These are phyloP conservation scores for Spea hammondii DNA, from an alignment of 2,797 vertebrate species.

Conservation along the genomic window DNA sequence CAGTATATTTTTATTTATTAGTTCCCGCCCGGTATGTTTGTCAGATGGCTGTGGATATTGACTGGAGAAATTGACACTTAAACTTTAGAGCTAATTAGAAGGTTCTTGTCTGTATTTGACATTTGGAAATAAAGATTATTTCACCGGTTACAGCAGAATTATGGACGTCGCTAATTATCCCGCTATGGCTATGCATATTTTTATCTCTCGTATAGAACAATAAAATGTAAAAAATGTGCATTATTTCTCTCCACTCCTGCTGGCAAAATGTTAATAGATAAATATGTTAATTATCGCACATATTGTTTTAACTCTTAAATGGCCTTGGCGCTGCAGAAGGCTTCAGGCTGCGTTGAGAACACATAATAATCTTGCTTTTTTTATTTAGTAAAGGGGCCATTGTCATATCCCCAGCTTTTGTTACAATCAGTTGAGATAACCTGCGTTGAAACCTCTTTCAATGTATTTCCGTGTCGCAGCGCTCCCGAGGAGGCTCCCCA, in stretches of 20 bases:
- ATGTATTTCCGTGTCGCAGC: too few species aligned
- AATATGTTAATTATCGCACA: too few species aligned
- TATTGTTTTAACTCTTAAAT: too few species aligned
- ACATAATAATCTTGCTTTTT: too few species aligned
- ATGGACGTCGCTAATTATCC: conserved; percentile 48
- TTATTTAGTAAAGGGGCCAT: too few species aligned
- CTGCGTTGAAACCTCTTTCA: too few species aligned
- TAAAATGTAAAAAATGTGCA: conserved; percentile 41
- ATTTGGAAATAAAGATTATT: conserved; percentile 53
- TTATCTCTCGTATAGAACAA: conserved; percentile 47
- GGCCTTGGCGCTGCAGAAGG: too few species aligned
- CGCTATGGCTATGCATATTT: conserved; percentile 39
- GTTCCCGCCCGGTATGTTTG: conserved; percentile 43
- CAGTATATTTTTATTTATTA: conserved; percentile 17
- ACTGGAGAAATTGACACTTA: conserved; percentile 51
- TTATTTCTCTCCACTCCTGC: conserved; percentile 13
- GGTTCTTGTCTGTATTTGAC: conserved; percentile 52
- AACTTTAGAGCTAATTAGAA: conserved; percentile 52
- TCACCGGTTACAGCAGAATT: conserved; percentile 43
- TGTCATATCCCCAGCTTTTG: too few species aligned
- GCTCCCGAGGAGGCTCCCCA: too few species aligned
- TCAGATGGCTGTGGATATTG: conserved; percentile 48
- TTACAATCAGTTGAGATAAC: too few species aligned
- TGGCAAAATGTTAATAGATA: background rate
- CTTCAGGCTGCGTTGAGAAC: too few species aligned